Evolutionary conservation across 2,888 invertebrate genomes (phyloP), one percentile per base, ranked within the genome.

Genomic region (Eupithecia abbreviata): DNA sequence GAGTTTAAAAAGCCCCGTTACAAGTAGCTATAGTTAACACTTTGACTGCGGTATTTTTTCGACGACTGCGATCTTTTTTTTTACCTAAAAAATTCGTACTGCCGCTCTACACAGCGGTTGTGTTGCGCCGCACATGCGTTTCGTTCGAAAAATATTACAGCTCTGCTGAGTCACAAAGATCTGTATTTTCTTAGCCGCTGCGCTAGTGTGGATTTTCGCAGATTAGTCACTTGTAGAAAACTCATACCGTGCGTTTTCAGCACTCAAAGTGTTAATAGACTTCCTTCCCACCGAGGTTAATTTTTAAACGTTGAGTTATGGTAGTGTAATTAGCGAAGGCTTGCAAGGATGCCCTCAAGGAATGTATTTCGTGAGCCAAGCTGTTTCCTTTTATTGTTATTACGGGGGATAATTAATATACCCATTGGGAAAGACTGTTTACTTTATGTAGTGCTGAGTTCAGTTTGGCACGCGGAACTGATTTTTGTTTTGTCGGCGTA

Each of bases 371-470:
- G 79, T 84, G 83, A 85, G 85, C 82, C 83, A 83, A 83, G 82
- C 83, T 83, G 84, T 82, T 86, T 84, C 83, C 82, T 88, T 88
- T 89, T 85, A 88, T 83, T 88, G 88, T 87, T 89, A 89, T 88
- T 86, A 74, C 78, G 69, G 66, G 77, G 79, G 82, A 66, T 79
- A 82, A 83, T 83, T 76, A 82, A 81, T 82, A 82, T 77, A 76
- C 30, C 68, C 75, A 71, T 78, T 81, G 73, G 51, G 71, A 71
- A 79, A 77, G 47, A 78, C 81, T 79, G 76, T 72, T 80, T 73
- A 71, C 62, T 71, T 55, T 73, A 66, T 42, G 62, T 62, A 45
- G 67, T 68, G 67, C 67, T 18, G 62, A 62, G 49, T 69, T 69
- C 4, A 2, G 69, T 69, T 69, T 69, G 47, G 18, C 18, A 45